Evolutionary conservation across 2,113 vertebrate genomes (phyloP), one percentile per base, ranked within the genome.

Genomic region (Xerus inauris): DNA sequence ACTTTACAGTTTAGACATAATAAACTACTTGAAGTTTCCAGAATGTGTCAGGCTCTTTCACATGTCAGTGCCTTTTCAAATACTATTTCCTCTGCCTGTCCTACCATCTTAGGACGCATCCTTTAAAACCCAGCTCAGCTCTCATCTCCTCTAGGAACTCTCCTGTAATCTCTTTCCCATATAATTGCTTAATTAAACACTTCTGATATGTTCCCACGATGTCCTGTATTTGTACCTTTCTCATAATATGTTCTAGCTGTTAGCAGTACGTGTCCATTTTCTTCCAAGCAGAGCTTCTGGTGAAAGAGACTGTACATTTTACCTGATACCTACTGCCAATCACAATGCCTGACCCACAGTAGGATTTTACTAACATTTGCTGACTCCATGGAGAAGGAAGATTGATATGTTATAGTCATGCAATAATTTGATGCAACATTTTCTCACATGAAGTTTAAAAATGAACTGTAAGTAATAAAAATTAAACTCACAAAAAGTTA

Each of bases 401-500:
- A 5, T 83, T 88, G 83, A 20, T 88, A 10, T 64, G 3, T 82
- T 94, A 20, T 77, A 87, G 35, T 91, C 91, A 91, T 54, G 6
- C 42, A 94, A 69, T 81, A 82, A 30, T 57, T 38, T 38, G 77
- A 87, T 13, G 17, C 2, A 79, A 19, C 75, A 71, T 94, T 86
- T 92, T 81, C 16, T 79, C 80, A 57, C 47, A 67, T 77, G 17
- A 86, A 82, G 22, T 28, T 94, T 93, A 87, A 87, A 81, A 87
- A 93, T 91, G 57, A 96, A 47, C 79, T 92, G 72, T 32, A 22
- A 73, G 16, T 62, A 87, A 91, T 84, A 90, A 96, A 93, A 90
- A 49, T 26, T 77, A 92, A 96, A 85, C 42, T 92, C 92, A 94
- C 67, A 82, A 88, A 98, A 95, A 81, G 47, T 72, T 88, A 86